phyloP scores from a whole-genome alignment of 1,140 invertebrate species.

The Leucophenga varia region DNA sequence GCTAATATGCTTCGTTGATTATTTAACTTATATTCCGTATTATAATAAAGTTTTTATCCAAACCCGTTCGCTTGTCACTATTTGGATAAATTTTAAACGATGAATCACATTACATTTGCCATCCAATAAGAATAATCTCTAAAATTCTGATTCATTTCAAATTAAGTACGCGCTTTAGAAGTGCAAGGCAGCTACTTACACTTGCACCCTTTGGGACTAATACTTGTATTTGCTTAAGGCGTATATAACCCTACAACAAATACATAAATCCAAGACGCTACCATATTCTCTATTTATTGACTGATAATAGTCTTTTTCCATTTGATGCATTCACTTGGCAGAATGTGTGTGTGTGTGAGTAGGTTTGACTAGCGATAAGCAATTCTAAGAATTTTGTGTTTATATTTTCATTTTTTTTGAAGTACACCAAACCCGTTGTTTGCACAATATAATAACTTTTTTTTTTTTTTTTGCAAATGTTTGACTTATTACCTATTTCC shows the following conservation, averaged over 20 bases:
- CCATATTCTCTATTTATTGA: background rate
- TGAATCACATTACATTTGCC: too few relatives aligned
- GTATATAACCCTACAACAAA: background rate
- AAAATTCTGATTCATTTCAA: background rate
- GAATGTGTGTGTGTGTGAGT: too few relatives aligned
- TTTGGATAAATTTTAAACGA: too few relatives aligned
- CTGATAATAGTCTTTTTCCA: constrained; percentile 1
- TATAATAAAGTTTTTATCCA: background rate
- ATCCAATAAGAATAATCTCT: too few relatives aligned
- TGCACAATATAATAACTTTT: background rate
- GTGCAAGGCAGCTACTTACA: background rate
- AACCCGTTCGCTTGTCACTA: too few relatives aligned
- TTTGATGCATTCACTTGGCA: too few relatives aligned
- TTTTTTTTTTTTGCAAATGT: background rate
- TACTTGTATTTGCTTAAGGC: background rate
- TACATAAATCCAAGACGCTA: too few relatives aligned
- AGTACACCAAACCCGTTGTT: constrained; percentile 6
- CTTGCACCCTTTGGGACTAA: background rate
- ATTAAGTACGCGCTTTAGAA: background rate
- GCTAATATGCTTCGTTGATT: background rate
- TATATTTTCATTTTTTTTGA: background rate
- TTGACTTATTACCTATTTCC: constrained; percentile 32
- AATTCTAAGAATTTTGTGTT: background rate
- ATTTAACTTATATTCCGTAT: background rate
- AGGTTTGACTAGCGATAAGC: too few relatives aligned